Base-by-base conservation (phyloP, 2,797 vertebrate species). In the Aphelocoma californica region DNA sequence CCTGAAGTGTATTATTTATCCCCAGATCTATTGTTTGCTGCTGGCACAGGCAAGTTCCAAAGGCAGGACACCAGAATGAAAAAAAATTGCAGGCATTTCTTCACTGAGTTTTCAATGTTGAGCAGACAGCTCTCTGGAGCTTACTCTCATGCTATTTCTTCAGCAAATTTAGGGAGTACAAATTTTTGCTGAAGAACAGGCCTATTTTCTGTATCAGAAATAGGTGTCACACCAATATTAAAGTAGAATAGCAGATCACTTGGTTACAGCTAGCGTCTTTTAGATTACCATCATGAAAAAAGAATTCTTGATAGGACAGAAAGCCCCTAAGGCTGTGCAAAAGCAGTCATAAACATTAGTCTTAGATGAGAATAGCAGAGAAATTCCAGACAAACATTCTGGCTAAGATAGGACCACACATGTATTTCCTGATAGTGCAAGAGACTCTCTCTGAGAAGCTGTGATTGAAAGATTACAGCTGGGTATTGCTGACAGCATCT, bases 261-360 rank as follows among this genome's bases (percentile, higher is more conserved):
- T 61, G 17, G 29, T 86, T 88, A 65, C 23, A 62, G 56, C 17
- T 84, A 79, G 19, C 84, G 80, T 88, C 81, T 88, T 92, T 97
- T 90, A 97, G 79, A 38, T 86, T 72, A 57, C 64, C 75, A 50
- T 78, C 44, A 65, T 29, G 74, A 88, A 93, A 88, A 95, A 95
- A 64, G 64, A 64, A 73, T 51, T 72, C 88, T 88, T 87, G 50
- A 65, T 32, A 29, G 81, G 92, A 94, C 83, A 77, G 38, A 32
- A 38, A 44, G 44, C 62, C 93, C 95, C 34, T 31, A 69, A 84
- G 74, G 94, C 90, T 84, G 42, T 82, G 44, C 29, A 78, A 60
- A 74, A 81, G 34, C 20, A 69, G 64, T 94, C 83, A n/a, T 97
- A 95, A 97, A 97, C 96, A 92, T 97, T 79, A 74, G 12, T 40